phyloP scores from a whole-genome alignment of 2,113 vertebrate genomes.

The Romanogobio albipinnatus region DNA sequence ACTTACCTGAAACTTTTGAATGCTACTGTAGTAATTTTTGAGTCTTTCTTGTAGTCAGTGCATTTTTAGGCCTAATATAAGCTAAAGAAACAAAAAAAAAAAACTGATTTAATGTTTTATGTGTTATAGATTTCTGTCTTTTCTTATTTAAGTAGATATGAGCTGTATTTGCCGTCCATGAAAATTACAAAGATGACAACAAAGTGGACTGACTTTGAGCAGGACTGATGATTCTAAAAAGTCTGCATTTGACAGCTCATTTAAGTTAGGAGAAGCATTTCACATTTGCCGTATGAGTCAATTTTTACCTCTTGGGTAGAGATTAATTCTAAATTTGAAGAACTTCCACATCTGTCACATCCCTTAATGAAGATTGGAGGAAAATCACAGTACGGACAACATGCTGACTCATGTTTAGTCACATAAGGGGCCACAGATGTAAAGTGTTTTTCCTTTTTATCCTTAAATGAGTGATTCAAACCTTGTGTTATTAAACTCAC shows the following conservation, averaged over 20 bases:
- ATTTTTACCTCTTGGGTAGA: not conserved
- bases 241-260: not conserved
- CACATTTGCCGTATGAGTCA: not conserved
- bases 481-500: not conserved
- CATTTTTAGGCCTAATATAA: not conserved
- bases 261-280: not conserved
- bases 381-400: not conserved
- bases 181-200: not conserved
- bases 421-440: slow-evolving; percentile 6
- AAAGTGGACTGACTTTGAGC: not conserved
- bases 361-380: not conserved
- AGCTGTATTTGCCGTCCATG: not conserved
- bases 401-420: slow-evolving; percentile 22
- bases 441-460: slow-evolving; percentile 14
- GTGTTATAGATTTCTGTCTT: not conserved
- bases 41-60: not conserved
- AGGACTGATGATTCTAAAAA: not conserved
- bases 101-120: not conserved
- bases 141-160: not conserved
- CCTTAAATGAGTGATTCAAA: slow-evolving; percentile 8
- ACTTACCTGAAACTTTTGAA: no score
- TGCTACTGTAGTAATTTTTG: no score
- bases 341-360: slow-evolving; percentile 13
- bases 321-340: slow-evolving; percentile 16
- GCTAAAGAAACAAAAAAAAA: no score